Conservation (phyloP, 2,113 vertebrate species). For the Periophthalmus modestus region DNA sequence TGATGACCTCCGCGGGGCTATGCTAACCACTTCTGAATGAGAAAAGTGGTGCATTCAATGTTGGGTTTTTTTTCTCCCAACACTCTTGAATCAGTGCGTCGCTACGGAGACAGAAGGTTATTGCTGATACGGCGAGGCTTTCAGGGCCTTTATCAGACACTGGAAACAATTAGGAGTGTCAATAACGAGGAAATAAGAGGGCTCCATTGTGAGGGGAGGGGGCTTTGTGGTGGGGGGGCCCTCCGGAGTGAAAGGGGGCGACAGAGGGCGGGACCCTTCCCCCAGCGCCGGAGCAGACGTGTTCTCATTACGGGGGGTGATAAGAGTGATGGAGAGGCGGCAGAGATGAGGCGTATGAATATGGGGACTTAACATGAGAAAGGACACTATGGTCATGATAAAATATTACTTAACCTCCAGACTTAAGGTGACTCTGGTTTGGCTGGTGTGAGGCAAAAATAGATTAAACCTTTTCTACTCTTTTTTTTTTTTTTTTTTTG, state of each 20-base stretch:
- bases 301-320: constrained; percentile 63
- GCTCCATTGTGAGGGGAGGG: constrained; percentile 77
- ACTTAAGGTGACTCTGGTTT: not conserved
- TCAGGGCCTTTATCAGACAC: constrained; percentile 88
- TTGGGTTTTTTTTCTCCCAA: constrained; percentile 28
- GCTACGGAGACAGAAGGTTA: constrained; percentile 90
- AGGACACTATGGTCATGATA: constrained; percentile 32
- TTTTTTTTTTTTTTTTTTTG: too few relatives aligned
- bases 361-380: constrained; percentile 17
- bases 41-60: constrained; percentile 15
- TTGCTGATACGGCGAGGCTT: constrained; percentile 89
- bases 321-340: constrained; percentile 35
- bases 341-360: constrained; percentile 5
- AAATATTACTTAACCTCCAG: constrained; percentile 25
- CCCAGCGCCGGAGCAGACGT: constrained; percentile 38
- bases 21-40: constrained; percentile 45
- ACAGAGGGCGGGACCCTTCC: constrained; percentile 52
- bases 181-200: constrained; percentile 89
- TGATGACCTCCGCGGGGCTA: constrained; percentile 30
- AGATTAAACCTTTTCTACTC: too few relatives aligned
- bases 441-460: not conserved
- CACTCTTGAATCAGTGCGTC: constrained; percentile 60
- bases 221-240: constrained; percentile 66
- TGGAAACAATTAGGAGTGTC: constrained; percentile 87
- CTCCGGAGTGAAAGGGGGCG: constrained; percentile 57